These are phyloP conservation scores for Spinus olivaceus DNA, from an alignment of 2,797 vertebrate species.

Conservation along the genomic window DNA sequence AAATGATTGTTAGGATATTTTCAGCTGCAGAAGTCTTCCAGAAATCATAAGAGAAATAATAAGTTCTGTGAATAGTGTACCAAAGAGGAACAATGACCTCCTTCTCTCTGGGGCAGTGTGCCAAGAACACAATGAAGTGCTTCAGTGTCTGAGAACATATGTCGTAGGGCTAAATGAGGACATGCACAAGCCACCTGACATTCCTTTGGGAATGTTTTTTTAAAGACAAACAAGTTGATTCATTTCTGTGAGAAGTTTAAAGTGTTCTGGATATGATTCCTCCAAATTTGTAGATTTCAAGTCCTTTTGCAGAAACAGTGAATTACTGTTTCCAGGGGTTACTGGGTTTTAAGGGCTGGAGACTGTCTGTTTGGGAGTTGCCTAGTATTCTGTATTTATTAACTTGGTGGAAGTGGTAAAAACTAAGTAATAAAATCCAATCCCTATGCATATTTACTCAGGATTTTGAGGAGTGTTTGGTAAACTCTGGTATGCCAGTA, in stretches of 20 bases:
- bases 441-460: neutral
- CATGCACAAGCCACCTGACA: slow-evolving; percentile 18
- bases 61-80: neutral
- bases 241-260: neutral
- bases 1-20: slow-evolving; percentile 10
- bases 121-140: slow-evolving; percentile 33
- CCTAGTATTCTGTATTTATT: neutral
- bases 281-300: neutral
- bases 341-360: neutral
- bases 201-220: neutral
- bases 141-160: slow-evolving; percentile 35
- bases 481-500: neutral
- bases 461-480: neutral
- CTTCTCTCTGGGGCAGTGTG: neutral
- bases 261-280: neutral
- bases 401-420: neutral
- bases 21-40: slow-evolving; percentile 32
- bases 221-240: slow-evolving; percentile 29
- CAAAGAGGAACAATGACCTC: slow-evolving; percentile 3
- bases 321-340: neutral
- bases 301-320: neutral
- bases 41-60: slow-evolving; percentile 10
- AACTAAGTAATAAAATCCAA: neutral
- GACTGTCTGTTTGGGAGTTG: neutral
- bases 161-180: slow-evolving; percentile 34